Percentiles rank a stretch among this genome's conserved stretches.
phyloP scores from a whole-genome alignment of 2,888 invertebrate species.

The Temnothorax ravouxi region DNA sequence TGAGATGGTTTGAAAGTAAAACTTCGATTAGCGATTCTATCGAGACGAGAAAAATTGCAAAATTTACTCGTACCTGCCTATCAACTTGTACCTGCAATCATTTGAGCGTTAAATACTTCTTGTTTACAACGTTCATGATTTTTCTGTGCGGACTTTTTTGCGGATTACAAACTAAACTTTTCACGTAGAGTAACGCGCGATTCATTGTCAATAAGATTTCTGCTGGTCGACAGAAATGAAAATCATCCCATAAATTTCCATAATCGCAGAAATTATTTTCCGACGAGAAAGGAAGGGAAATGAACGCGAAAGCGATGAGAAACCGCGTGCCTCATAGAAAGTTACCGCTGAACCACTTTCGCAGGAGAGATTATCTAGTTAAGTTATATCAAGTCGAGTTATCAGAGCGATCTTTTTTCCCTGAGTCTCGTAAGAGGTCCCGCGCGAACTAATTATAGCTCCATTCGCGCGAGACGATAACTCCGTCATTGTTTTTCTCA shows the following conservation, averaged over 20 bases:
- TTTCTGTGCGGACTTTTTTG: neutral
- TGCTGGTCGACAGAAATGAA: constrained; percentile 4
- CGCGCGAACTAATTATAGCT: constrained; percentile 4
- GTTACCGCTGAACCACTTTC: constrained; percentile 49
- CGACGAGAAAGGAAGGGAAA: constrained; percentile 36
- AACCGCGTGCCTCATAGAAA: constrained; percentile 43
- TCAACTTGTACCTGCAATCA: neutral
- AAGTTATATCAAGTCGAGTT: constrained; percentile 36
- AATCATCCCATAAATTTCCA: constrained; percentile 25
- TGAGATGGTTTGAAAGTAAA: neutral
- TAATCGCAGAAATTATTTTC: constrained; percentile 50
- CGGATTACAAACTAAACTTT: neutral
- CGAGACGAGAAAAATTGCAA: neutral
- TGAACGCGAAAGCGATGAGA: constrained; percentile 53
- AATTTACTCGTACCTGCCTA: neutral
- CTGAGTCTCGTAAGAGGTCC: neutral
- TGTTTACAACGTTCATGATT: neutral
- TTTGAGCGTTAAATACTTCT: neutral
- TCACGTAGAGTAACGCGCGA: neutral
- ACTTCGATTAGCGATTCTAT: neutral
- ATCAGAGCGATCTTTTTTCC: constrained; percentile 47
- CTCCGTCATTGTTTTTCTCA: neutral
- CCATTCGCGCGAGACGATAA: neutral
- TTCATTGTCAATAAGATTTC: neutral
- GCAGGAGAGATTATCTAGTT: constrained; percentile 35